Evolutionary conservation across 2,113 vertebrate genomes (phyloP).

Genomic region (Chionomys nivalis): DNA sequence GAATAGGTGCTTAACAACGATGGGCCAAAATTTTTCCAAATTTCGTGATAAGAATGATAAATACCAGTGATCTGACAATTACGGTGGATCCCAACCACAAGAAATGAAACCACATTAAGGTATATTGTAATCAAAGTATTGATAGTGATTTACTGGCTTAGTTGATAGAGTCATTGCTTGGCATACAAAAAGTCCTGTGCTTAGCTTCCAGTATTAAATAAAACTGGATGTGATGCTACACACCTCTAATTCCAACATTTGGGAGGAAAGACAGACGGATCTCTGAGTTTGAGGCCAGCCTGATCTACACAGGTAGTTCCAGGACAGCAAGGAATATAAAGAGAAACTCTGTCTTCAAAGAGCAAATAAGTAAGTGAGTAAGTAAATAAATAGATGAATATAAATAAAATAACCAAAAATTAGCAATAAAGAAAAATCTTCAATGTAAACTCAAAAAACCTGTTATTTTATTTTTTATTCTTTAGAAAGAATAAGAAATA

Average conservation of each 20-base stretch:
- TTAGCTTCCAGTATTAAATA: background rate
- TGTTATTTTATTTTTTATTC: background rate
- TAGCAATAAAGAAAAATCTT: conserved; percentile 8
- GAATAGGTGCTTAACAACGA: background rate
- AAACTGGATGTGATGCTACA: background rate
- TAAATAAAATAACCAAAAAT: background rate
- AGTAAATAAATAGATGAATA: background rate
- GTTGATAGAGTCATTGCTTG: background rate
- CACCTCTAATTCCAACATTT: background rate
- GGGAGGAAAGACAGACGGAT: background rate
- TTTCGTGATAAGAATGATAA: background rate
- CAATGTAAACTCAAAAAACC: background rate
- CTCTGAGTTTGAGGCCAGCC: background rate
- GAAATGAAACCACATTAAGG: background rate
- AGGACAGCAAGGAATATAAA: background rate
- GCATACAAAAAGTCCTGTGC: background rate
- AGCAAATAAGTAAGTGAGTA: no score
- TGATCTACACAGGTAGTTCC: background rate
- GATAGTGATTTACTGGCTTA: background rate
- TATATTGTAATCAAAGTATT: background rate
- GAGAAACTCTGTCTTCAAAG: background rate
- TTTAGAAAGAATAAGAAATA: background rate
- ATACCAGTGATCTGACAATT: background rate
- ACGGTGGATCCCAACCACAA: background rate
- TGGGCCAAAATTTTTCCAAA: background rate